These are phyloP conservation scores for Podocnemis expansa DNA, from an alignment of 2,113 vertebrate species.

Conservation along the genomic window DNA sequence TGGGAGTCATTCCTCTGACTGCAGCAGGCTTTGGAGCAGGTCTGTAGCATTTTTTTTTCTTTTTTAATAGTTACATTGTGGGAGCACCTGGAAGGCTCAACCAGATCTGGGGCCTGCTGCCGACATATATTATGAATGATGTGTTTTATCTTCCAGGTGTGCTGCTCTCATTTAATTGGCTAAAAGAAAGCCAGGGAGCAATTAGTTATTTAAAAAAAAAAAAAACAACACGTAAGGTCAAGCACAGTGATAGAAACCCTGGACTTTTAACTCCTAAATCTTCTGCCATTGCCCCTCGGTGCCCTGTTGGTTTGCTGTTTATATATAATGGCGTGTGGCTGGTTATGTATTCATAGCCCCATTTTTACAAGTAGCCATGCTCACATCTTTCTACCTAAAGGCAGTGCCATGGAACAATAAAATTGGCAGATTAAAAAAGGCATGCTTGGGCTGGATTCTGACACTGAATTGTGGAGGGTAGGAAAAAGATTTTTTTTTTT, in stretches of 20 bases:
- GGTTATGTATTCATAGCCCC: background rate
- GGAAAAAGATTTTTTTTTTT: background rate
- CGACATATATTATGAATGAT: background rate
- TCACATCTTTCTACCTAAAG: background rate
- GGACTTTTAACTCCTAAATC: background rate
- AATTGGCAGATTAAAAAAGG: background rate
- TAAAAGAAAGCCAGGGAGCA: background rate
- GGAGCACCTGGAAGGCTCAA: background rate
- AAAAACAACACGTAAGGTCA: background rate
- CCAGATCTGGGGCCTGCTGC: background rate
- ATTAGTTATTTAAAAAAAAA: too few relatives aligned
- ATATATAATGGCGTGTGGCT: background rate
- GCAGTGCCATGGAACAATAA: background rate
- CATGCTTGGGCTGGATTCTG: background rate
- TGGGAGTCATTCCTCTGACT: background rate
- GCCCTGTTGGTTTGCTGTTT: background rate
- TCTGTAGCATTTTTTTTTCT: background rate
- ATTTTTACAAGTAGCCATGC: background rate
- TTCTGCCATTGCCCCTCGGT: background rate
- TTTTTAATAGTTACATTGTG: background rate
- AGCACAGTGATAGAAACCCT: background rate
- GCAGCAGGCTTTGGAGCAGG: background rate
- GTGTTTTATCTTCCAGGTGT: background rate
- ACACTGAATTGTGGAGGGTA: background rate
- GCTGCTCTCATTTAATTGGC: too few relatives aligned